These are phyloP conservation scores for Pilophorus perplexus DNA, from an alignment of 2,888 invertebrate genomes.

Conservation along the genomic window DNA sequence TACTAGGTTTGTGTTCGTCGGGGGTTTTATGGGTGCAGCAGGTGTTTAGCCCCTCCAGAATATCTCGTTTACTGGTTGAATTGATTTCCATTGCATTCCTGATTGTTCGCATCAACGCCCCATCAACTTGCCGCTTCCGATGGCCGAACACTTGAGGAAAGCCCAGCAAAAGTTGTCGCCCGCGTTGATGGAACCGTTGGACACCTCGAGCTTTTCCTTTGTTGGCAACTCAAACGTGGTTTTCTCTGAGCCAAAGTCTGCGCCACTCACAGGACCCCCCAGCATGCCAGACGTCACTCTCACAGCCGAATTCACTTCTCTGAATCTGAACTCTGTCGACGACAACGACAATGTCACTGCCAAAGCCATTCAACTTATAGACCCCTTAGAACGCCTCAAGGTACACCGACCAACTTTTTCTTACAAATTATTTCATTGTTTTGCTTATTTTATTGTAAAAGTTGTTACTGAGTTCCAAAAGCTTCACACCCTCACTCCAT, in stretches of 20 bases:
- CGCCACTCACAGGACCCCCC: neutral
- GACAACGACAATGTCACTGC: constrained; percentile 55
- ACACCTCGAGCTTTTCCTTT: constrained; percentile 44
- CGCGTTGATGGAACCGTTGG: constrained; percentile 52
- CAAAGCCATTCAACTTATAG: constrained; percentile 60
- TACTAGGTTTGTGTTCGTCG: too few relatives aligned
- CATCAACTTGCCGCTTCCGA: too few relatives aligned
- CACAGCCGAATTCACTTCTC: constrained; percentile 49
- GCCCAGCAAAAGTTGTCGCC: constrained; percentile 39
- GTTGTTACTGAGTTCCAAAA: too few relatives aligned
- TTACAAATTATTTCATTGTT: too few relatives aligned
- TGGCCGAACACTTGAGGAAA: constrained; percentile 30
- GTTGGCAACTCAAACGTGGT: constrained; percentile 2
- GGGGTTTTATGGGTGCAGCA: too few relatives aligned
- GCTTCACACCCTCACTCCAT: too few relatives aligned
- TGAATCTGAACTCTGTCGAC: constrained; percentile 48
- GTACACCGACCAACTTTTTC: too few relatives aligned
- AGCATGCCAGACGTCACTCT: constrained; percentile 50
- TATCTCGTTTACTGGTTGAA: too few relatives aligned
- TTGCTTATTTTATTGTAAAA: too few relatives aligned
- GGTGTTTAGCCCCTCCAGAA: too few relatives aligned
- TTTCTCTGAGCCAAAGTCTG: constrained; percentile 18
- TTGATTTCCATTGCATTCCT: too few relatives aligned
- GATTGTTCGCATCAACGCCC: too few relatives aligned
- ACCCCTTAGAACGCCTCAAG: constrained; percentile 61